A percentile compares a stretch with the other conserved stretches of the same genome.
phyloP scores from a whole-genome alignment of 1,140 invertebrate species.

The Tetragonula clypearis region DNA sequence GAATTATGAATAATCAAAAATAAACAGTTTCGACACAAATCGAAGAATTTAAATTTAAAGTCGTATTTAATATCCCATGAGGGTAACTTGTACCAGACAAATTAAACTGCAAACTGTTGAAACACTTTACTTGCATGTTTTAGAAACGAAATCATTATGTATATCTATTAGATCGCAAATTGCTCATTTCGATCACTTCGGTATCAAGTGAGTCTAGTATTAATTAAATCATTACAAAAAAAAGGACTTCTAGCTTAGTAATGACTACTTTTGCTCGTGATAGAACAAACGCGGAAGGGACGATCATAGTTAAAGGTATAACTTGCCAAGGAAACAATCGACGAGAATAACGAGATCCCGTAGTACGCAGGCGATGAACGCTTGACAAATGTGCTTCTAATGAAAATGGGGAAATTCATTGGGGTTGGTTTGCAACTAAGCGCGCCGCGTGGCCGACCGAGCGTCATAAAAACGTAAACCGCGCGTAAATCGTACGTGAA shows the following conservation, averaged over 20 bases:
- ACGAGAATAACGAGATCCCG: constrained; percentile 25
- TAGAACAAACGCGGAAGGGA: background rate
- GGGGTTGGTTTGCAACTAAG: constrained; percentile 7
- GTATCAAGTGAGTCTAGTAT: too few species aligned
- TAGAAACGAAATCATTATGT: too few species aligned
- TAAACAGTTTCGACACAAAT: too few species aligned
- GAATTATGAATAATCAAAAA: background rate
- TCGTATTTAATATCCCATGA: too few species aligned
- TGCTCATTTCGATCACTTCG: too few species aligned
- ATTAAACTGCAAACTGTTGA: too few species aligned
- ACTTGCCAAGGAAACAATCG: background rate
- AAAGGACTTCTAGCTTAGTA: background rate
- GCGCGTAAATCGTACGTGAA: constrained; percentile 28
- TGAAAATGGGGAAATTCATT: constrained; percentile 16
- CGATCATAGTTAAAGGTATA: background rate
- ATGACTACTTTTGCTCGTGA: background rate
- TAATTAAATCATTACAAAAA: too few species aligned
- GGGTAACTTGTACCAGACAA: too few species aligned
- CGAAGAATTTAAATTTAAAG: too few species aligned
- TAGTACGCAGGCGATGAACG: background rate
- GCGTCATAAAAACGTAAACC: constrained; percentile 20
- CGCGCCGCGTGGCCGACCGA: background rate
- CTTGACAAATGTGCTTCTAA: constrained; percentile 29
- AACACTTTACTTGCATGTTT: too few species aligned
- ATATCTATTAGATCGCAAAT: too few species aligned